Percentiles rank a stretch among this genome's conserved stretches.
phyloP scores from a whole-genome alignment of 1,140 invertebrate genomes.

The Oppia nitens region DNA sequence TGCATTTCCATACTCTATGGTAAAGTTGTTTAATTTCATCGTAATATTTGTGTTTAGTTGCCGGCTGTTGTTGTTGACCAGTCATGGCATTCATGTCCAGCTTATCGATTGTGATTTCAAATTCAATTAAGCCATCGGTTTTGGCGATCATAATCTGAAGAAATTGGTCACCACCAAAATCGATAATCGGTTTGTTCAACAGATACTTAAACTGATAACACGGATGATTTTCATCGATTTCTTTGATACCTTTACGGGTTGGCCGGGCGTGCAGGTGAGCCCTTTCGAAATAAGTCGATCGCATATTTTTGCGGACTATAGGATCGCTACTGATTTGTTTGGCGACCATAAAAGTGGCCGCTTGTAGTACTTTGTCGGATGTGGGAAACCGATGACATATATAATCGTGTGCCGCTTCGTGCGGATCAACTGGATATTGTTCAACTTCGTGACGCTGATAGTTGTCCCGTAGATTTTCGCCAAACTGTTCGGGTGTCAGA shows the following conservation, averaged over 20 bases:
- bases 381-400: constrained; percentile 35
- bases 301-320: constrained; percentile 58
- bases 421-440: constrained; percentile 61
- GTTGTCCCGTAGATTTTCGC: constrained; percentile 88
- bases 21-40: constrained; percentile 84
- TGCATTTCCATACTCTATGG: constrained; percentile 40
- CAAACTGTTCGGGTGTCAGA: constrained; percentile 84
- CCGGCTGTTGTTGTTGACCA: background rate
- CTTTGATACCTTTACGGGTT: constrained; percentile 77
- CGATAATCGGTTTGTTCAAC: constrained; percentile 80
- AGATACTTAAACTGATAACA: constrained; percentile 77
- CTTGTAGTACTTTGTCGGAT: constrained; percentile 62
- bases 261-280: constrained; percentile 64
- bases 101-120: constrained; percentile 27
- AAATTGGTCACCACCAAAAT: constrained; percentile 76
- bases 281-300: constrained; percentile 77
- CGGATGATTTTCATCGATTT: constrained; percentile 81
- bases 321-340: constrained; percentile 84
- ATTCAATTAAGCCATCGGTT: constrained; percentile 19
- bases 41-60: constrained; percentile 44
- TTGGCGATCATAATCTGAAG: constrained; percentile 48
- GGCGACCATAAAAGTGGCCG: constrained; percentile 81
- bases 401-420: constrained; percentile 52
- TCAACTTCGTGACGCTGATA: constrained; percentile 95
- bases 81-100: constrained; percentile 45